Evolutionary conservation across 35 echinoderm and acorn worm genomes (phyloP).

Genomic region (Anneissia japonica): DNA sequence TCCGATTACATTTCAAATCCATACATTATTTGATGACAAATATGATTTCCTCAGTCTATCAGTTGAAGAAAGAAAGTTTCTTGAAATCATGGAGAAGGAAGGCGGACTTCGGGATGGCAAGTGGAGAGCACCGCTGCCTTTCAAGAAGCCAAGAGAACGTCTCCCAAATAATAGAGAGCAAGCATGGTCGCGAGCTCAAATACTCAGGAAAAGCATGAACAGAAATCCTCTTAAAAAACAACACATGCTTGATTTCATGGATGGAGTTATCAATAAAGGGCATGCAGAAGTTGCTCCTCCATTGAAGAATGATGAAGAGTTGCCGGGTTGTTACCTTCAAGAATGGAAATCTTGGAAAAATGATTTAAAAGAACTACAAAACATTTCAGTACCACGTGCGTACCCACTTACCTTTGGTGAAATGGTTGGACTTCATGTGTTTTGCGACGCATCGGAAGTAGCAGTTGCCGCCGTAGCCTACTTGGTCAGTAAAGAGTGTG

Average conservation of each 20-base stretch:
- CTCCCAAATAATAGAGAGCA: conserved; percentile 34
- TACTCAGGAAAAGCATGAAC: conserved; percentile 7
- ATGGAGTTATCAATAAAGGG: conserved; percentile 16
- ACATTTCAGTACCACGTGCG: too few relatives aligned
- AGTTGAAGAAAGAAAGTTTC: conserved; percentile 13
- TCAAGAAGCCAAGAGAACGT: neutral
- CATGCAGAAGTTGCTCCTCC: conserved; percentile 27
- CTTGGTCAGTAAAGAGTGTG: too few relatives aligned
- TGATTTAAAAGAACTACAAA: too few relatives aligned
- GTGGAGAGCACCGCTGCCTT: conserved; percentile 44
- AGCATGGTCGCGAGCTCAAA: conserved; percentile 7
- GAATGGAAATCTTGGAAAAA: too few relatives aligned
- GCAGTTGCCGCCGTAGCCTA: too few relatives aligned
- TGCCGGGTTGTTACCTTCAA: too few relatives aligned
- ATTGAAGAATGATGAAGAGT: neutral
- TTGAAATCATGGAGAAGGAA: conserved; percentile 30
- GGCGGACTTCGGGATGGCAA: neutral
- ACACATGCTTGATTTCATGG: conserved; percentile 34
- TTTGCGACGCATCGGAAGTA: too few relatives aligned
- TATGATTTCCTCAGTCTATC: neutral
- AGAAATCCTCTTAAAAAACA: conserved; percentile 20
- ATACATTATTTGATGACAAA: neutral
- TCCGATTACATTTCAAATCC: neutral
- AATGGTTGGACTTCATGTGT: too few relatives aligned
- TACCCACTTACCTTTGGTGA: too few relatives aligned